phyloP scores from a whole-genome alignment of 2,888 invertebrate species.

The Bellardia pandia region DNA sequence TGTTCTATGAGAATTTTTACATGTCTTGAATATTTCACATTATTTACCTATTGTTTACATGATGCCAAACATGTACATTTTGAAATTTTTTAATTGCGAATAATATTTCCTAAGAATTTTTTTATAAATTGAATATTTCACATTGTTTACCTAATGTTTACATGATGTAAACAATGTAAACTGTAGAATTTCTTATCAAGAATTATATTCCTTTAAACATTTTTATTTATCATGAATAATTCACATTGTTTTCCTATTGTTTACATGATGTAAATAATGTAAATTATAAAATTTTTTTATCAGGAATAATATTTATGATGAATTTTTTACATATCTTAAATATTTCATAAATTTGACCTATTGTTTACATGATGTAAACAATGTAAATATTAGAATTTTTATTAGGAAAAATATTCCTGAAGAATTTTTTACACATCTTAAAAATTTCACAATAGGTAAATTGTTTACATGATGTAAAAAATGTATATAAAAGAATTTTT shows the following conservation, averaged over 20 bases:
- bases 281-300: neutral
- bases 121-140: neutral
- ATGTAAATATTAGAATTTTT: no score
- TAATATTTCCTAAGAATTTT: neutral
- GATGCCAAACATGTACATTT: neutral
- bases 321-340: neutral
- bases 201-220: neutral
- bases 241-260: neutral
- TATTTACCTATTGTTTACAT: no score
- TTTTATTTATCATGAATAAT: neutral
- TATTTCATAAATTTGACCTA: no score
- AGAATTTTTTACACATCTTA: neutral
- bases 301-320: neutral
- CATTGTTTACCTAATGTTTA: neutral
- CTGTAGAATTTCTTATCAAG: neutral
- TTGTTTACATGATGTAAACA: no score
- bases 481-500: neutral
- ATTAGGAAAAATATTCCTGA: no score
- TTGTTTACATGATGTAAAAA: neutral
- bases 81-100: neutral
- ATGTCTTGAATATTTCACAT: no score
- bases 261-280: neutral
- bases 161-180: slow-evolving; percentile 1
- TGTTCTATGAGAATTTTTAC: neutral
- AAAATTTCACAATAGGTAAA: neutral